Evolutionary conservation across 2,797 vertebrate species (phyloP).

Genomic region (Sebastes vulpes): DNA sequence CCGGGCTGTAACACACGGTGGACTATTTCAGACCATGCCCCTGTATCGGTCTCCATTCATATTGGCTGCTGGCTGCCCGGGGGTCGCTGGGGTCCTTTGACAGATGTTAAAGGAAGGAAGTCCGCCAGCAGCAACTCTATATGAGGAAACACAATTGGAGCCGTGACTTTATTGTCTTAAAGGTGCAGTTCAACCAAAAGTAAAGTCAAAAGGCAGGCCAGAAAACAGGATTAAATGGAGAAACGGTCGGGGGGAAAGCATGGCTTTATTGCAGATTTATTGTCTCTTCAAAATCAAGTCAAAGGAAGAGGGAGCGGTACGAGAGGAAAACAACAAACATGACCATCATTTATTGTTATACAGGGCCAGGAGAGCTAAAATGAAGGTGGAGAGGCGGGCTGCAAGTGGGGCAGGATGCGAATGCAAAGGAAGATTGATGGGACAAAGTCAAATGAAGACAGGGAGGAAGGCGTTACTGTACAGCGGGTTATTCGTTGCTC

Average conservation of each 20-base stretch:
- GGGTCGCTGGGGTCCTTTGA: constrained; percentile 66
- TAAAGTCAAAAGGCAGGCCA: constrained; percentile 19
- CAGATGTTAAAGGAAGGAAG: constrained; percentile 78
- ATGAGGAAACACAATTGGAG: constrained; percentile 74
- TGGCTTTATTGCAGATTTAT: constrained; percentile 45
- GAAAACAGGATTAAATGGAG: constrained; percentile 44
- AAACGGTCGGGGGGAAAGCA: not conserved
- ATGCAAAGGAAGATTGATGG: constrained; percentile 55
- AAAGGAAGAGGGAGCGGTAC: not conserved
- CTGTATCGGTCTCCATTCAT: constrained; percentile 78
- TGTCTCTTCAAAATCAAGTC: constrained; percentile 35
- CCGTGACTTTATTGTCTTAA: constrained; percentile 74
- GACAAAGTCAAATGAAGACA: constrained; percentile 46
- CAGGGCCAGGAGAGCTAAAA: constrained; percentile 18
- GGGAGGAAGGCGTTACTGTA: constrained; percentile 21
- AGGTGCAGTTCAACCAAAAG: constrained; percentile 67
- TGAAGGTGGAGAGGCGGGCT: constrained; percentile 17
- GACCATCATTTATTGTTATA: constrained; percentile 46
- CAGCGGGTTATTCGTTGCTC: constrained; percentile 21
- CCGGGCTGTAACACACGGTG: constrained; percentile 69
- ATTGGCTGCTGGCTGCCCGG: constrained; percentile 68
- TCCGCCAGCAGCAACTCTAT: constrained; percentile 61
- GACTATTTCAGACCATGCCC: constrained; percentile 77
- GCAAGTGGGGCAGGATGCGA: constrained; percentile 28
- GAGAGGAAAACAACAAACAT: constrained; percentile 7